Conservation (phyloP, 2,797 vertebrate genomes). For the Syndactyla subalaris region DNA sequence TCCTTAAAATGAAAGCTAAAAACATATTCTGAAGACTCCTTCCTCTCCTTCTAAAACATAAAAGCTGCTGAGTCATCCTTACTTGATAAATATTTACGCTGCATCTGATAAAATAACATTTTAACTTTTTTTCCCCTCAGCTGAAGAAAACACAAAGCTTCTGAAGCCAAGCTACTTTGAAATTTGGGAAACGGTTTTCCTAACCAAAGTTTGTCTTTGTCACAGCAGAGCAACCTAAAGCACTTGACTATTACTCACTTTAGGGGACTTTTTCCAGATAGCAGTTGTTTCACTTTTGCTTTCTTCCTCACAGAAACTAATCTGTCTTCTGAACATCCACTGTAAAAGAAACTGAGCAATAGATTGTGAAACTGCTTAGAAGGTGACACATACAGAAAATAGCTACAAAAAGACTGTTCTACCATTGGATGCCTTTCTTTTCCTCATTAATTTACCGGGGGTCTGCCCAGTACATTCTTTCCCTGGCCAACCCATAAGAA, state of each 20-base stretch:
- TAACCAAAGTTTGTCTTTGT: not conserved
- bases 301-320: not conserved
- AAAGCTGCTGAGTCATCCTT: conserved; percentile 60
- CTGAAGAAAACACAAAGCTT: not conserved
- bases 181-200: not conserved
- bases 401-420: not conserved
- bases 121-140: not conserved
- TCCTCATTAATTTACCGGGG: not conserved
- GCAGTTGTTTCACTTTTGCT: conserved; percentile 21
- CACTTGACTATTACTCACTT: not conserved
- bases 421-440: not conserved
- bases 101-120: not conserved
- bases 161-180: not conserved
- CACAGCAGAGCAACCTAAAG: not conserved
- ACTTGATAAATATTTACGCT: not conserved
- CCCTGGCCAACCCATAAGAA: not conserved
- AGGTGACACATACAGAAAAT: not conserved
- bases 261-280: not conserved
- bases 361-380: not conserved
- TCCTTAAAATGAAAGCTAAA: not conserved
- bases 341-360: not conserved
- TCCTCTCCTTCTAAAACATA: not conserved
- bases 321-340: not conserved
- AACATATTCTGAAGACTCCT: not conserved
- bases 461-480: not conserved